phyloP scores from a whole-genome alignment of 2,888 invertebrate species.

The Melangyna quadrimaculata region DNA sequence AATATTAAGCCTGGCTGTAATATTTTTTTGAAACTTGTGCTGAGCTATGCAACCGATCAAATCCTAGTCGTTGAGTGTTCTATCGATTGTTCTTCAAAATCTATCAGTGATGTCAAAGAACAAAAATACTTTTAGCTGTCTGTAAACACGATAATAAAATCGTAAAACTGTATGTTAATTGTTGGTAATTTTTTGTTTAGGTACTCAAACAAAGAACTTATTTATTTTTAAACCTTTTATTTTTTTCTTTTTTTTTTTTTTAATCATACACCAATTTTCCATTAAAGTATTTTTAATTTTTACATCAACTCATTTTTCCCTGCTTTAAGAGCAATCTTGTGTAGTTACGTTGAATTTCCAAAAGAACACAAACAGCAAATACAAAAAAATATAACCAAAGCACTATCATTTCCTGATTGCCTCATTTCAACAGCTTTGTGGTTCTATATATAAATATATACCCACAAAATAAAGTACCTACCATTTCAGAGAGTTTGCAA shows the following conservation, averaged over 20 bases:
- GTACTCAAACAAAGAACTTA: too few species aligned
- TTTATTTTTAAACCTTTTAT: too few species aligned
- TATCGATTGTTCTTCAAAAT: too few species aligned
- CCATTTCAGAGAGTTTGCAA: not conserved
- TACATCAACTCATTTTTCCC: not conserved
- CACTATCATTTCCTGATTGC: not conserved
- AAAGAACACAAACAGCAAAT: not conserved
- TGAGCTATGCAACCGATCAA: too few species aligned
- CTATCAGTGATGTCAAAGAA: too few species aligned
- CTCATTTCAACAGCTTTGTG: not conserved
- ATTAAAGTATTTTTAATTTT: not conserved
- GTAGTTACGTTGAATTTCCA: not conserved
- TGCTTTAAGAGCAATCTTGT: not conserved
- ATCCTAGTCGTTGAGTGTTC: too few species aligned
- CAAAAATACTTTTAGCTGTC: too few species aligned
- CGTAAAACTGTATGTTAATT: too few species aligned
- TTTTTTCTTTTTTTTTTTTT: not conserved
- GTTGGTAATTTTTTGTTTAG: too few species aligned
- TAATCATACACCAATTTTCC: not conserved
- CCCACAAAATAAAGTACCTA: not conserved
- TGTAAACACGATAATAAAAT: too few species aligned
- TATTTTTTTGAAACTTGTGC: too few species aligned
- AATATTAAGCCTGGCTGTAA: too few species aligned
- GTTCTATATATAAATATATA: not conserved
- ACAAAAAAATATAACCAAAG: not conserved